Evolutionary conservation across 2,888 invertebrate genomes (phyloP), one percentile per base, ranked within the genome.

Genomic region (Mythimna pallens): DNA sequence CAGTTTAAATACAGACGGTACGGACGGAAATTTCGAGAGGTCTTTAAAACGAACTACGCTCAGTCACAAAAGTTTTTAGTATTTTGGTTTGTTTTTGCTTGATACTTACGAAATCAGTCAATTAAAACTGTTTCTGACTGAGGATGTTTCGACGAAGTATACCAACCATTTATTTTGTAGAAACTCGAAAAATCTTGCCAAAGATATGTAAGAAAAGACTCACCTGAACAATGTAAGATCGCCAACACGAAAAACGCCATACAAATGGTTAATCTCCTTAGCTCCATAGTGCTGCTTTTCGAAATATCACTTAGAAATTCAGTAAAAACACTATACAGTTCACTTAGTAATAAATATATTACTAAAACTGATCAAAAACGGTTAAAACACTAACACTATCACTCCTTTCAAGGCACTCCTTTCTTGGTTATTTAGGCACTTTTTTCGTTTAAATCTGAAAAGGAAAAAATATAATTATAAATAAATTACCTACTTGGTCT

Each of bases 391-490:
- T 90, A 80, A 77, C 94, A 94, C 93, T 89, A 81, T 88, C 94
- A 94, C 94, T 89, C n/a, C n/a, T n/a, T n/a, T n/a, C 77, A 94
- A 95, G 95, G 95, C 95, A 95, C 95, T 89, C 91, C 90, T 91
- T 88, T 84, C 87, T 85, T 86, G 74, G 82, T 76, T 71, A 81
- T 70, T 73, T 81, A 93, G 95, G 94, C 95, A 94, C 95, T 93
- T 89, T 30, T 83, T 86, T 90, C 88, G 89, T 85, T 75, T 80
- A 80, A 86, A 90, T 92, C 93, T 94, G 93, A 63, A 89, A 90
- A 89, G 86, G 70, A 89, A 89, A 64, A 52, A 66, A 68, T 76
- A 43, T 12, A 30, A 67, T 52, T 25, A 58, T 47, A 9, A 10
- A 36, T 7, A 30, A 30, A 3, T 30, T 30, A 30, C 4, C 17